Percentiles rank a stretch among this genome's conserved stretches.
These are phyloP conservation scores for Aspidapion aeneum DNA, from an alignment of 2,888 invertebrate genomes.

Conservation along the genomic window DNA sequence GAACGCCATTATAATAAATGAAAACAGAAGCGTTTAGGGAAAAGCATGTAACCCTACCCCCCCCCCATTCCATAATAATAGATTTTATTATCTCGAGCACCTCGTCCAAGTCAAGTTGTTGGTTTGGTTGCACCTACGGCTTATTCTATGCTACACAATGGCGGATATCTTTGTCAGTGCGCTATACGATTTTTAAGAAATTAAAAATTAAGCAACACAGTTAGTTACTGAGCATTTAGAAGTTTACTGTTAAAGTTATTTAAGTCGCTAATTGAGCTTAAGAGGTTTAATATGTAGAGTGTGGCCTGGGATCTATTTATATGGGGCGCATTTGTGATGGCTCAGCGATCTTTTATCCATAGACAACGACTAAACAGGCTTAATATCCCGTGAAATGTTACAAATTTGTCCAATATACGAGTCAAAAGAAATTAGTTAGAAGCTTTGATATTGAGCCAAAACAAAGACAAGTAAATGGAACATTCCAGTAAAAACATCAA, in stretches of 20 bases:
- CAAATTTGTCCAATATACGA: not conserved
- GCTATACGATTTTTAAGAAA: not conserved
- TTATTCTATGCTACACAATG: not conserved
- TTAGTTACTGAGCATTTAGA: not conserved
- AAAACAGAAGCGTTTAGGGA: not conserved
- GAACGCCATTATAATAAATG: constrained; percentile 10
- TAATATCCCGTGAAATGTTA: constrained; percentile 2
- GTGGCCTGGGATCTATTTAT: constrained; percentile 2
- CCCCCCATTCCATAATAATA: not conserved
- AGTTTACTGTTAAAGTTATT: not conserved
- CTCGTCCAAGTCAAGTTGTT: not conserved
- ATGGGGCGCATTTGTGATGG: not conserved
- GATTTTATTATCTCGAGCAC: not conserved
- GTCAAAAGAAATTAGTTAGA: too few species aligned
- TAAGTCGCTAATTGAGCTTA: not conserved
- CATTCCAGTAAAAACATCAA: too few species aligned
- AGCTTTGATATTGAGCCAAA: too few species aligned
- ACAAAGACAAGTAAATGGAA: too few species aligned
- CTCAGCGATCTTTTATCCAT: not conserved
- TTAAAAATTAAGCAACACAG: not conserved
- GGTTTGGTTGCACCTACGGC: not conserved
- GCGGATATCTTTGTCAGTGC: not conserved
- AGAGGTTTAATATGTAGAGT: not conserved
- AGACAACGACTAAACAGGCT: not conserved
- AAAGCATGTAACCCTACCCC: not conserved